phyloP scores from a whole-genome alignment of 1,140 invertebrate genomes.

The Lethrus apterus region DNA sequence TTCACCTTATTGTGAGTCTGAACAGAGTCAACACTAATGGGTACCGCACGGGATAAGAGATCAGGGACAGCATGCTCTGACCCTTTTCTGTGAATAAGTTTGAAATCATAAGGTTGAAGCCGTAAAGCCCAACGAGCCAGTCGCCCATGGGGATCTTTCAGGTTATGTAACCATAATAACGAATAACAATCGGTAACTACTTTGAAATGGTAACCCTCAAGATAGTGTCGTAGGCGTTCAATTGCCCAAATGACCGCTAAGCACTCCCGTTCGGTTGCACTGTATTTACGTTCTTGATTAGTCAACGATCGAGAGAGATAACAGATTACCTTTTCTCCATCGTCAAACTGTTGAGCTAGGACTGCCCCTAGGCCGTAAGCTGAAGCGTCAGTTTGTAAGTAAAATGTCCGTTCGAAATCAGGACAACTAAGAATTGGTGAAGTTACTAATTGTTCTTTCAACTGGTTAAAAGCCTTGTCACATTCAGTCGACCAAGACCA shows the following conservation, averaged over 20 bases:
- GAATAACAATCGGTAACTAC: too few species aligned
- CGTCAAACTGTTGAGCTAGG: too few species aligned
- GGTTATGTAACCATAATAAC: too few species aligned
- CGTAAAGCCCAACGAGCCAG: too few species aligned
- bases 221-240: not conserved
- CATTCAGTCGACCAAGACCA: constrained; percentile 21
- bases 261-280: constrained; percentile 6
- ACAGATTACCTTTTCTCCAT: not conserved
- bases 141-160: too few species aligned
- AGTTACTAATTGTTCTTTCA: constrained; percentile 18
- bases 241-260: constrained; percentile 11
- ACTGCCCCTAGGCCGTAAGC: constrained; percentile 18
- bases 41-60: too few species aligned
- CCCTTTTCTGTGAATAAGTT: too few species aligned
- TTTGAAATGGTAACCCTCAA: not conserved
- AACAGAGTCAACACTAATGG: too few species aligned
- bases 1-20: too few species aligned
- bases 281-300: constrained; percentile 4
- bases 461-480: constrained; percentile 8
- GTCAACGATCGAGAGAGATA: not conserved
- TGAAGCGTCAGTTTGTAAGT: constrained; percentile 22
- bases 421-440: constrained; percentile 22
- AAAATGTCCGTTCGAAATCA: constrained; percentile 20
- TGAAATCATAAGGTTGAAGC: too few species aligned
- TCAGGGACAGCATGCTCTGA: too few species aligned